Evolutionary conservation across 2,888 invertebrate species (phyloP).

Genomic region (Hypolimnas misippus): DNA sequence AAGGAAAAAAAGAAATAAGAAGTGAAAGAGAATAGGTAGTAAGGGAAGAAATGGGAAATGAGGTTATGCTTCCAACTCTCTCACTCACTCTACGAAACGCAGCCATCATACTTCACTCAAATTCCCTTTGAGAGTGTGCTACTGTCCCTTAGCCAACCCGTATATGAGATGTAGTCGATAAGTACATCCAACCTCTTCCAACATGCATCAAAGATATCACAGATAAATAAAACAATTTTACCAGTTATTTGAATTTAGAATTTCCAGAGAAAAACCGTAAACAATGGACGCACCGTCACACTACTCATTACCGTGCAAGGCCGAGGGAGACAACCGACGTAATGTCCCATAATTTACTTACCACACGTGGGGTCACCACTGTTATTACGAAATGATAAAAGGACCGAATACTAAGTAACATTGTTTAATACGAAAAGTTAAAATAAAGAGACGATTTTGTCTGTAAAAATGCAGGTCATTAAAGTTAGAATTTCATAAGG

Average conservation of each 20-base stretch:
- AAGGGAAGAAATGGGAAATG: no score
- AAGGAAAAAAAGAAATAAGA: no score
- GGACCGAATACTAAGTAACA: constrained; percentile 27
- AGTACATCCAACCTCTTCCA: no score
- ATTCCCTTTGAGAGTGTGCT: no score
- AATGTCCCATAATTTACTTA: constrained; percentile 63
- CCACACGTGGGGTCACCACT: constrained; percentile 57
- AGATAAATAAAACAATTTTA: neutral
- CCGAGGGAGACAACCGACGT: constrained; percentile 38
- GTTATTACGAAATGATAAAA: constrained; percentile 62
- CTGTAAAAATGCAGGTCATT: neutral
- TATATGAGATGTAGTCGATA: no score
- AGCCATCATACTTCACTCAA: no score
- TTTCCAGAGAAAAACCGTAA: constrained; percentile 18
- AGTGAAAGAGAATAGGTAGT: no score
- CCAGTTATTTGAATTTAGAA: neutral
- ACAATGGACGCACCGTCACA: constrained; percentile 25
- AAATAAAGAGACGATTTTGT: neutral
- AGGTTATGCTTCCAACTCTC: no score
- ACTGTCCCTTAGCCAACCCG: no score
- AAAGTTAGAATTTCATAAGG: no score
- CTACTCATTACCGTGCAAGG: constrained; percentile 40
- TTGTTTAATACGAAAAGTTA: constrained; percentile 8
- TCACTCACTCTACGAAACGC: no score
- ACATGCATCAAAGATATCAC: constrained; percentile 32